Conservation (phyloP, 1,140 invertebrate genomes). For the Halesus radiatus region DNA sequence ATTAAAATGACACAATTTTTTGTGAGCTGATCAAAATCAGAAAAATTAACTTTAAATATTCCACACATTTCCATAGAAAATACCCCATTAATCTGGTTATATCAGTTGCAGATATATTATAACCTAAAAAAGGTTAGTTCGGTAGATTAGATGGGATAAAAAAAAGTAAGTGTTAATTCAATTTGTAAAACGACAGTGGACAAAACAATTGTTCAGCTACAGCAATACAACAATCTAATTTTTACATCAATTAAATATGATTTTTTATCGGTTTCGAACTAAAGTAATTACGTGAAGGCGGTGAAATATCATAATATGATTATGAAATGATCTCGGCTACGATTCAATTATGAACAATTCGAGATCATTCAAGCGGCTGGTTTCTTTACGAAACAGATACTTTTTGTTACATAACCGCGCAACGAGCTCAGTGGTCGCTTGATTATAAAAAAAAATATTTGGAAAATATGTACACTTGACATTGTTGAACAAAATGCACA, state of each 20-base stretch:
- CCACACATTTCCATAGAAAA: too few species aligned
- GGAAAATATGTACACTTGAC: slow-evolving; percentile 6
- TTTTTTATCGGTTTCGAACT: slow-evolving; percentile 5
- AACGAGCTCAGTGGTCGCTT: too few species aligned
- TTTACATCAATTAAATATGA: not conserved
- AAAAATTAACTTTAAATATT: too few species aligned
- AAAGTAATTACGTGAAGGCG: slow-evolving; percentile 22
- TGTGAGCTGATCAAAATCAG: too few species aligned
- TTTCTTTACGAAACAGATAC: slow-evolving; percentile 4
- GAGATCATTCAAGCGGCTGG: slow-evolving; percentile 17
- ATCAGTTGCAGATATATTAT: too few species aligned
- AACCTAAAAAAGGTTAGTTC: too few species aligned
- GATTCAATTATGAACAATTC: slow-evolving; percentile 26
- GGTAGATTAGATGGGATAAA: too few species aligned
- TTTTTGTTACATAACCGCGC: not conserved
- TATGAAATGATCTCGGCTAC: slow-evolving; percentile 23
- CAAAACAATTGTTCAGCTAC: not conserved
- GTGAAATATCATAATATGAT: slow-evolving; percentile 34
- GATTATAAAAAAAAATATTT: slow-evolving; percentile 11
- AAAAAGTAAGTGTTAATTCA: too few species aligned
- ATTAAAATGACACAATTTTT: too few species aligned
- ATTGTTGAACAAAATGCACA: not conserved
- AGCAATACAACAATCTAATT: not conserved
- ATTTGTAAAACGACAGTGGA: too few species aligned
- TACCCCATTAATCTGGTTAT: too few species aligned